Conservation (phyloP, 2,888 invertebrate species). For the Teinopalpus imperialis region DNA sequence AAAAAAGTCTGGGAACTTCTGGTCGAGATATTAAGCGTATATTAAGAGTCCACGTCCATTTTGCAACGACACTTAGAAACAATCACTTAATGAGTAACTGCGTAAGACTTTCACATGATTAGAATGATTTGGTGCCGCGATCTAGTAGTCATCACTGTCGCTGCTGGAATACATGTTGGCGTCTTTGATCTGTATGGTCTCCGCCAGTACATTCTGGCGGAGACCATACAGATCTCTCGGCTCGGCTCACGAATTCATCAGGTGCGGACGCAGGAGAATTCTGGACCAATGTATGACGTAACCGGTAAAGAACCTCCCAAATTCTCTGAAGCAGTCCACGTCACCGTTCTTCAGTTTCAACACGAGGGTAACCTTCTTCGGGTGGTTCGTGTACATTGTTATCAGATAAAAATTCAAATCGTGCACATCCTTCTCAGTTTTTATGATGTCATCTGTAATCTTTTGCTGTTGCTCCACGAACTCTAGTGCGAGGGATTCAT, state of each 20-base stretch:
- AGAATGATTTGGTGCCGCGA: no score
- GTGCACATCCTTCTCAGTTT: constrained; percentile 33
- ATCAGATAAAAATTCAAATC: constrained; percentile 46
- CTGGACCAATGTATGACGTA: constrained; percentile 47
- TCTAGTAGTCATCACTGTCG: no score
- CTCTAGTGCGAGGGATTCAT: constrained; percentile 28
- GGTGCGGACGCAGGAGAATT: constrained; percentile 39
- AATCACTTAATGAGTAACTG: no score
- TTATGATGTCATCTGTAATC: constrained; percentile 51
- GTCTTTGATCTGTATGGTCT: constrained; percentile 26
- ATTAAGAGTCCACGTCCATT: no score
- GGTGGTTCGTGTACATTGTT: constrained; percentile 39
- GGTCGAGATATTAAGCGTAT: no score
- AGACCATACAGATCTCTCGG: no score
- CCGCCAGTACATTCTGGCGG: constrained; percentile 35
- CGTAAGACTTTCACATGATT: no score
- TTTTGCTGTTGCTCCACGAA: constrained; percentile 45
- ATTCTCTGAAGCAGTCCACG: constrained; percentile 41
- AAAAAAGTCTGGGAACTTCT: no score
- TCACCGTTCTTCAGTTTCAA: constrained; percentile 43
- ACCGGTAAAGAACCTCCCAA: constrained; percentile 51
- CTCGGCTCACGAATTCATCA: constrained; percentile 18
- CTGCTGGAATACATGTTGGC: no score
- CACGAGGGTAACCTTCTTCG: constrained; percentile 36
- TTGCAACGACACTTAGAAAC: no score